Evolutionary conservation across 2,797 vertebrate genomes (phyloP).

Genomic region (Lepilemur septentrionalis): DNA sequence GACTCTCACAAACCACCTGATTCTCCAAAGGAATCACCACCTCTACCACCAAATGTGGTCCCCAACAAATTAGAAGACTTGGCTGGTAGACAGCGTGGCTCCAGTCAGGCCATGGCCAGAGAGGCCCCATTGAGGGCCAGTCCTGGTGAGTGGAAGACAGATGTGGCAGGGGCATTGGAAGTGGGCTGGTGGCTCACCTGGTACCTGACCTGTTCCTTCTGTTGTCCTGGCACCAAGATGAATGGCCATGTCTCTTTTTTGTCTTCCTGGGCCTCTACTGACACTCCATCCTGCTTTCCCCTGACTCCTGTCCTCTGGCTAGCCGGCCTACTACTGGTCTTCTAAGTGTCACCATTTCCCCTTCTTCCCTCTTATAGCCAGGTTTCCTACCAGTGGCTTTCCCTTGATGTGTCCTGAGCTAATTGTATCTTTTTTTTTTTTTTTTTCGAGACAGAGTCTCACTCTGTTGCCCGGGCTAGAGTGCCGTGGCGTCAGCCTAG

Average conservation of each 20-base stretch:
- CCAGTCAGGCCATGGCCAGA: neutral
- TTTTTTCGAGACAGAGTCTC: no score
- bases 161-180: neutral
- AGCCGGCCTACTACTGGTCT: neutral
- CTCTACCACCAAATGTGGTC: neutral
- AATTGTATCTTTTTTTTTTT: neutral
- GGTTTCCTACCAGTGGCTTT: neutral
- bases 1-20: neutral
- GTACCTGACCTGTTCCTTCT: neutral
- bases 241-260: neutral
- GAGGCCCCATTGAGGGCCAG: neutral
- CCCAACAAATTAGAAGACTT: neutral
- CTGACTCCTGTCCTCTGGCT: neutral
- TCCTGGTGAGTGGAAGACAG: neutral
- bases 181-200: neutral
- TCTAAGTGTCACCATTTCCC: neutral
- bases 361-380: neutral
- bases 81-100: neutral
- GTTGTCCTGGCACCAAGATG: neutral
- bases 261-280: neutral
- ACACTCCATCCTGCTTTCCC: neutral
- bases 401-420: neutral
- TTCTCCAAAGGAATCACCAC: neutral
- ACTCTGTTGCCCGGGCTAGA: no score
- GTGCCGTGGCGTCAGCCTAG: no score